These are phyloP conservation scores for Lanistes nyassanus DNA, from an alignment of 1,140 invertebrate genomes.

Conservation along the genomic window DNA sequence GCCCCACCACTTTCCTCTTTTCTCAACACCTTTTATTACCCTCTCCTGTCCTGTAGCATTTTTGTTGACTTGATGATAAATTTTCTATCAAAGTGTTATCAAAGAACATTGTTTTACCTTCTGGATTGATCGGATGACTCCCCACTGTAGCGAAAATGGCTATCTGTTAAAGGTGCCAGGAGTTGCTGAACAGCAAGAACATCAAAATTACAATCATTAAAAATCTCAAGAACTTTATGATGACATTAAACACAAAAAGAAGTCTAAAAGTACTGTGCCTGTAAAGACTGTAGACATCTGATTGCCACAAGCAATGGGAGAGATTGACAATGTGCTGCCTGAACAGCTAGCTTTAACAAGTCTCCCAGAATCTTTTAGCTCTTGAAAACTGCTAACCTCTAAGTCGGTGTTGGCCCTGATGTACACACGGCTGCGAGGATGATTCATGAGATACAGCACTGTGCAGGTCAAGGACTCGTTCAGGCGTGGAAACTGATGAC, in stretches of 20 bases:
- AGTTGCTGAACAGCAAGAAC: slow-evolving; percentile 74
- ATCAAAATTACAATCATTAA: background rate
- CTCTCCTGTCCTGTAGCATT: too few relatives aligned
- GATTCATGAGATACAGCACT: slow-evolving; percentile 87
- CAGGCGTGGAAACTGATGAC: slow-evolving; percentile 75
- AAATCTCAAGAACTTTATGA: background rate
- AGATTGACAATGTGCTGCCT: too few relatives aligned
- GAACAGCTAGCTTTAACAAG: too few relatives aligned
- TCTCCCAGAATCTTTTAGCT: too few relatives aligned
- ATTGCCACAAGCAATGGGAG: too few relatives aligned
- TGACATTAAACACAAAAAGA: background rate
- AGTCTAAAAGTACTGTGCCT: too few relatives aligned
- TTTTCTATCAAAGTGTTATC: slow-evolving; percentile 13
- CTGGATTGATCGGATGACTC: slow-evolving; percentile 4
- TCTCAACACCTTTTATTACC: too few relatives aligned
- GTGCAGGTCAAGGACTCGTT: slow-evolving; percentile 86
- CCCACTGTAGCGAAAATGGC: slow-evolving; percentile 76
- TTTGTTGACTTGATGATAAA: too few relatives aligned
- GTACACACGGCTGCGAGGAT: slow-evolving; percentile 80
- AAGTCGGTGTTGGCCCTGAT: slow-evolving; percentile 75
- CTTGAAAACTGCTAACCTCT: slow-evolving; percentile 52
- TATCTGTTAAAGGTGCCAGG: slow-evolving; percentile 91
- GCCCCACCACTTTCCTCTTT: too few relatives aligned
- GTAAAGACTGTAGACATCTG: too few relatives aligned
- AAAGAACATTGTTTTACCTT: slow-evolving; percentile 16